phyloP scores from a whole-genome alignment of 2,888 invertebrate species.

The Torymus auratus region DNA sequence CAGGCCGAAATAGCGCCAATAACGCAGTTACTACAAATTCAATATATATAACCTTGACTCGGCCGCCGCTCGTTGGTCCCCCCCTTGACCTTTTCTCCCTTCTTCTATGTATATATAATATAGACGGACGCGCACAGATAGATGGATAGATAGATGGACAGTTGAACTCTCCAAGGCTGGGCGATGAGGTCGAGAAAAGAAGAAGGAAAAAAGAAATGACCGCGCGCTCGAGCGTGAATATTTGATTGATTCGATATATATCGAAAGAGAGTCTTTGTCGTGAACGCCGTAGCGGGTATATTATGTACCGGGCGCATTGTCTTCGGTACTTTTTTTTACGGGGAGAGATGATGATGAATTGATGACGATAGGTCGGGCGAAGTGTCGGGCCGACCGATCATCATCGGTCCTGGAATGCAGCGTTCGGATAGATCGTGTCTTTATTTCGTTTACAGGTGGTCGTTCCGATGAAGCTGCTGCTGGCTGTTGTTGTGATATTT shows the following conservation, averaged over 20 bases:
- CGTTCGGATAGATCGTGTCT: too few relatives aligned
- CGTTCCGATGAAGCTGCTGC: too few relatives aligned
- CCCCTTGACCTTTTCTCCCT: too few relatives aligned
- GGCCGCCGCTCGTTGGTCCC: background rate
- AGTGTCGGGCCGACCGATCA: too few relatives aligned
- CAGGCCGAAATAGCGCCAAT: too few relatives aligned
- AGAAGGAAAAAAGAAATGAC: slow-evolving; percentile 14
- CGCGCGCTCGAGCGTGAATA: slow-evolving; percentile 38
- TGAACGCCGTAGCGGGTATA: slow-evolving; percentile 15
- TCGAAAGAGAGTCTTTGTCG: slow-evolving; percentile 38
- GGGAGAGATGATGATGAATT: slow-evolving; percentile 14
- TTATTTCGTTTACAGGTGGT: too few relatives aligned
- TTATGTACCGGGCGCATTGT: slow-evolving; percentile 40
- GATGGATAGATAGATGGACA: slow-evolving; percentile 26
- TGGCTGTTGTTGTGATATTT: too few relatives aligned
- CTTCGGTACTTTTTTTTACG: background rate
- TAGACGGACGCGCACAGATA: background rate
- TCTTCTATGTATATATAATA: too few relatives aligned
- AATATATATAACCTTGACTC: background rate
- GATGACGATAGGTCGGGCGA: background rate
- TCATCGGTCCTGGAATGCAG: too few relatives aligned
- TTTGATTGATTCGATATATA: slow-evolving; percentile 53
- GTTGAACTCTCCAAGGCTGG: too few relatives aligned
- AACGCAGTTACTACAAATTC: too few relatives aligned
- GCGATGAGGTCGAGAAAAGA: slow-evolving; percentile 21